phyloP scores from a whole-genome alignment of 2,113 vertebrate genomes.

The Tyto alba region DNA sequence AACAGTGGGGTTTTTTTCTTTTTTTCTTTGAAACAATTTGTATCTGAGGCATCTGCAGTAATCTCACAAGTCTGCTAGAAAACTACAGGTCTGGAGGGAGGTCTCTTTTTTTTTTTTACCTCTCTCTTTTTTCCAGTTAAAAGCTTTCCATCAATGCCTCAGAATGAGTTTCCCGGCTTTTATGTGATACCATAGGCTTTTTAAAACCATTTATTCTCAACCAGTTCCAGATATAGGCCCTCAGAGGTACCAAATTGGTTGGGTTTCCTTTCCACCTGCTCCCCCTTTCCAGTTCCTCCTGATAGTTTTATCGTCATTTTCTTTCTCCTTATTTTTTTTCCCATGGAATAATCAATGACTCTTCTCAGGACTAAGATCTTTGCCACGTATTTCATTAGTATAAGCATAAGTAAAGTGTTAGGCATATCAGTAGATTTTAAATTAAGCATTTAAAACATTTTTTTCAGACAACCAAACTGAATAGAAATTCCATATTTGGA shows the following conservation, averaged over 20 bases:
- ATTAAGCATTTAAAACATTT: neutral
- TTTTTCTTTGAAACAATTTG: neutral
- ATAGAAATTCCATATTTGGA: neutral
- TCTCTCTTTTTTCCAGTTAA: neutral
- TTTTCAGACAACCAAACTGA: neutral
- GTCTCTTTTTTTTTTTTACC: neutral
- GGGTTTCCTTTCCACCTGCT: neutral
- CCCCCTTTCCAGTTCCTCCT: neutral
- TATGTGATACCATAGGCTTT: slow-evolving; percentile 6
- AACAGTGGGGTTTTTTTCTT: neutral
- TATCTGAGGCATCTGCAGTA: neutral
- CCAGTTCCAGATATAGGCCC: neutral
- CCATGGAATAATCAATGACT: neutral
- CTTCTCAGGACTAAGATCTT: neutral
- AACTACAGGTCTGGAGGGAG: neutral
- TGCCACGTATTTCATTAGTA: neutral
- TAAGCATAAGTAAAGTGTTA: neutral
- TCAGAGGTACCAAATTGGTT: neutral
- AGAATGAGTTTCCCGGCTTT: slow-evolving; percentile 23
- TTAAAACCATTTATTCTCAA: slow-evolving; percentile 37
- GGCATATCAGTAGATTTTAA: neutral
- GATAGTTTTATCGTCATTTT: neutral
- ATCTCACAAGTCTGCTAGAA: neutral
- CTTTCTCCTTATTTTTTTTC: neutral
- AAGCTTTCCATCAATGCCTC: neutral